These are phyloP conservation scores for Polia nebulosa DNA, from an alignment of 2,888 invertebrate genomes.

Conservation along the genomic window DNA sequence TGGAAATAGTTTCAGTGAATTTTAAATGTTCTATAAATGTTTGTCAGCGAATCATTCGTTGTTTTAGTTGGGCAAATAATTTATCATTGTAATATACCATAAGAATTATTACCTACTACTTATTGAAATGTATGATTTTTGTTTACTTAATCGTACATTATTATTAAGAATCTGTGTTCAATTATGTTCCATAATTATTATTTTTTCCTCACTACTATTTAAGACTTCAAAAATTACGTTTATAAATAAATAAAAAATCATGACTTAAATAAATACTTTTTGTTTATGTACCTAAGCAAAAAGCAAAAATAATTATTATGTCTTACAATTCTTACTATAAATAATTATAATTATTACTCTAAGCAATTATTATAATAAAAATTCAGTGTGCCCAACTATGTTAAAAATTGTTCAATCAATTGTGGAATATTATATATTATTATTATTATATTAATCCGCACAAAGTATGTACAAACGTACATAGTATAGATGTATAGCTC, in stretches of 20 bases:
- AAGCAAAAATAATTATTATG: conserved; percentile 22
- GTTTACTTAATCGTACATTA: not conserved
- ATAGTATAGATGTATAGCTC: conserved; percentile 34
- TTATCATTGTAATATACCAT: conserved; percentile 36
- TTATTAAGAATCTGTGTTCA: not conserved
- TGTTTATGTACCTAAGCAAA: no score
- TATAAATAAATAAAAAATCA: not conserved
- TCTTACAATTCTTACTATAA: conserved; percentile 26
- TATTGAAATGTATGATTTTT: not conserved
- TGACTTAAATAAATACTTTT: not conserved
- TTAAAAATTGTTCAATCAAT: conserved; percentile 41
- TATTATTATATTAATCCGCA: no score
- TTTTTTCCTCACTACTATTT: not conserved
- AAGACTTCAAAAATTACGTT: conserved; percentile 7
- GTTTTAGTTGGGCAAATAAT: conserved; percentile 55
- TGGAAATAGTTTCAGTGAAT: conserved; percentile 39
- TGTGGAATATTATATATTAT: no score
- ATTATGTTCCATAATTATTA: conserved; percentile 3
- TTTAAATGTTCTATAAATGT: conserved; percentile 30
- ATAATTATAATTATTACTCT: conserved; percentile 46
- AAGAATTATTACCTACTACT: not conserved
- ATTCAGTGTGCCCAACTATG: conserved; percentile 59
- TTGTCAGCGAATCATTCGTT: conserved; percentile 25
- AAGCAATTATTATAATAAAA: conserved; percentile 21
- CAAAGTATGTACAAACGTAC: conserved; percentile 54